A percentile compares a stretch with the other conserved stretches of the same genome.
Evolutionary conservation across 2,888 invertebrate species (phyloP).

Genomic region (Acrocera orbiculus): DNA sequence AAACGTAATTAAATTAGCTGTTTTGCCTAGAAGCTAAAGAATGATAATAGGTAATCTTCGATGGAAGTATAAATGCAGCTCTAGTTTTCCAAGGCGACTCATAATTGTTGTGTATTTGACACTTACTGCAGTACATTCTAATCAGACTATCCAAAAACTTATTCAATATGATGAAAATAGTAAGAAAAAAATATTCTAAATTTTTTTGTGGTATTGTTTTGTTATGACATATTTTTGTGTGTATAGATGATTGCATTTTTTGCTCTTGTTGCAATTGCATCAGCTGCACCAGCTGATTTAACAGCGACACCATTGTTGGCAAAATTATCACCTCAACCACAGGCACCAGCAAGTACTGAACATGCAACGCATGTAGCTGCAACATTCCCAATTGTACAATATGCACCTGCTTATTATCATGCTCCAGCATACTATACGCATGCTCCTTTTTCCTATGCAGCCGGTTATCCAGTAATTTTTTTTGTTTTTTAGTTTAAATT

Average conservation of each 20-base stretch:
- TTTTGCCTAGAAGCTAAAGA: too few species aligned
- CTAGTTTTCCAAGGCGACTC: neutral
- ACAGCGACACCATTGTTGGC: conserved; percentile 9
- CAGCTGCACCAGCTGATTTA: conserved; percentile 1
- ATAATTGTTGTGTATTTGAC: too few species aligned
- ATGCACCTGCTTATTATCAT: conserved; percentile 5
- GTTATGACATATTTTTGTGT: conserved; percentile 1
- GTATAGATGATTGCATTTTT: neutral
- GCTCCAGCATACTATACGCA: neutral
- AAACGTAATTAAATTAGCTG: too few species aligned
- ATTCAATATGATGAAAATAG: conserved; percentile 26
- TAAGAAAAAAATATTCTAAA: neutral
- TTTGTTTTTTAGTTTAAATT: neutral
- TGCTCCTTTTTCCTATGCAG: conserved; percentile 6
- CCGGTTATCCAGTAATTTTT: conserved; percentile 7
- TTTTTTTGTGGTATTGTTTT: neutral
- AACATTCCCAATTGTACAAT: conserved; percentile 6
- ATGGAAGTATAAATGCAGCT: neutral
- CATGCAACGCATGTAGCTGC: conserved; percentile 11
- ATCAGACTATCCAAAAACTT: conserved; percentile 16
- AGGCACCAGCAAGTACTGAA: conserved; percentile 10
- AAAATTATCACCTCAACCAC: conserved; percentile 6
- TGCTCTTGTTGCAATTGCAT: conserved; percentile 5
- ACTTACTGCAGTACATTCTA: neutral
- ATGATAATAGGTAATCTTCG: too few species aligned